phyloP scores from a whole-genome alignment of 2,113 vertebrate genomes.

The Thalassarche chlororhynchos region DNA sequence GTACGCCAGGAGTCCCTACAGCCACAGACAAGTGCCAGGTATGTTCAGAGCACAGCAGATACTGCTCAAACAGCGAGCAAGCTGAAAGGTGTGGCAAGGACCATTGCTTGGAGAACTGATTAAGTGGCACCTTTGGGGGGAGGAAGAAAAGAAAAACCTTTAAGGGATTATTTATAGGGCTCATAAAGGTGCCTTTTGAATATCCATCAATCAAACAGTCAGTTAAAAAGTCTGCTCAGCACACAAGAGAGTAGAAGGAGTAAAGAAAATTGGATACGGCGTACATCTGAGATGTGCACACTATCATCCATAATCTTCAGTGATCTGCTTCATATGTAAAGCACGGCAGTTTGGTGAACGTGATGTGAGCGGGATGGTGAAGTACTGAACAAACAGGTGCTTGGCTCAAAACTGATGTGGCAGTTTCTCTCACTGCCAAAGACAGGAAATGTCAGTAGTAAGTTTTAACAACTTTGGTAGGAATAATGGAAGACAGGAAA shows the following conservation, averaged over 20 bases:
- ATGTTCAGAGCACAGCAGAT: not conserved
- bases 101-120: not conserved
- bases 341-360: not conserved
- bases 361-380: not conserved
- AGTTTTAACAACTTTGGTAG: not conserved
- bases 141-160: not conserved
- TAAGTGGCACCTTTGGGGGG: not conserved
- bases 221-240: constrained; percentile 25
- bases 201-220: constrained; percentile 45
- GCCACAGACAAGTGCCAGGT: not conserved
- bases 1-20: not conserved
- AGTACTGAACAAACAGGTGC: not conserved
- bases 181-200: constrained; percentile 41
- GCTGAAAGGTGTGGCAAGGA: not conserved
- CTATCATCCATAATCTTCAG: not conserved
- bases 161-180: constrained; percentile 2
- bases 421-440: not conserved
- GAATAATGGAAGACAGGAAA: not conserved
- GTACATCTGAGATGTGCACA: not conserved
- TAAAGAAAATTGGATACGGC: not conserved
- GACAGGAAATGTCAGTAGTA: not conserved
- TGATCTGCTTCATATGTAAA: not conserved
- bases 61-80: not conserved
- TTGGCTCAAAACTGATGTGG: not conserved
- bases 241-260: not conserved